Percentiles rank a stretch among this genome's conserved stretches.
These are phyloP conservation scores for Notoglanidium macrostoma DNA, from an alignment of 2,797 vertebrate species.

Conservation along the genomic window DNA sequence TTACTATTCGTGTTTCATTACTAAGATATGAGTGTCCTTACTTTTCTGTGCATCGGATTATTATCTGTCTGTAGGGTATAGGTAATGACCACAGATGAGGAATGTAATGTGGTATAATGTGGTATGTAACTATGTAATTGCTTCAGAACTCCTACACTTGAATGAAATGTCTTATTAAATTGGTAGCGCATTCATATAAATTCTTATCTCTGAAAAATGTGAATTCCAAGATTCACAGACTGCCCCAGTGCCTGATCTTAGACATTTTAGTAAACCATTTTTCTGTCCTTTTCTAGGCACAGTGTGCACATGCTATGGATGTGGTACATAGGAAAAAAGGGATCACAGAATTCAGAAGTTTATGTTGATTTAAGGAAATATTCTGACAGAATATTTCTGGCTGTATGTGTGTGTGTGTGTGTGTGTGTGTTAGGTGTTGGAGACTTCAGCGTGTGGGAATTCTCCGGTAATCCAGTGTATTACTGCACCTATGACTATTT, in stretches of 20 bases:
- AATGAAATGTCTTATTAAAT: background rate
- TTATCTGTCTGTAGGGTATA: background rate
- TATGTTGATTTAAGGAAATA: background rate
- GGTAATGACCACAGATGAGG: background rate
- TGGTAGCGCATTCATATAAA: background rate
- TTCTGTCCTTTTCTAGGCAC: background rate
- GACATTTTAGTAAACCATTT: background rate
- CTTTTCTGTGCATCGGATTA: background rate
- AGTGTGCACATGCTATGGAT: background rate
- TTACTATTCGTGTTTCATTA: background rate
- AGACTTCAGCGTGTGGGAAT: slow-evolving; percentile 97
- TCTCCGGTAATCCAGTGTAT: slow-evolving; percentile 95
- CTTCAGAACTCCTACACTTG: background rate
- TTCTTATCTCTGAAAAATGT: background rate
- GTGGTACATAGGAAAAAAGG: background rate
- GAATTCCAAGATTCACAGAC: background rate
- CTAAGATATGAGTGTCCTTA: background rate
- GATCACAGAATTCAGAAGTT: background rate
- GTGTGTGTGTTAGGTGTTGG: slow-evolving; percentile 80
- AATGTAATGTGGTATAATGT: background rate
- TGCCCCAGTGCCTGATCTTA: background rate
- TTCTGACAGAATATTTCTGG: background rate
- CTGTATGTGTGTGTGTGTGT: slow-evolving; percentile 9
- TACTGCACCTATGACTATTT: slow-evolving; percentile 97
- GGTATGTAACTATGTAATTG: background rate